Conservation (phyloP, 2,113 vertebrate genomes). For the Paramisgurnus dabryanus region DNA sequence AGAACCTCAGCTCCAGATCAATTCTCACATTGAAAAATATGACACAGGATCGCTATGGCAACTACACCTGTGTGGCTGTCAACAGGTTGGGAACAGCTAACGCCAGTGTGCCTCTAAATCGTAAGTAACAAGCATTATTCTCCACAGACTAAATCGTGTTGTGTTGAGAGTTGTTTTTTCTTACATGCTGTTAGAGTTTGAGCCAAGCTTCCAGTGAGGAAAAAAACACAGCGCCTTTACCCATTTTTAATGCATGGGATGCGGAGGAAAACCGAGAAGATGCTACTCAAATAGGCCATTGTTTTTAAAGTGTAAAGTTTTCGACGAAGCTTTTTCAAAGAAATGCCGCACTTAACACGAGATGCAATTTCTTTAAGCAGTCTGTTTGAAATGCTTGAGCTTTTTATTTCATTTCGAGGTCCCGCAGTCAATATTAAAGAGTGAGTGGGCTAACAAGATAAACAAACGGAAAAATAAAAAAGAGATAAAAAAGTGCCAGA, state of each 20-base stretch:
- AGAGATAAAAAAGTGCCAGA: conserved; percentile 49
- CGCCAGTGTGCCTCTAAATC: conserved; percentile 93
- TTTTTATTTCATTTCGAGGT: conserved; percentile 32
- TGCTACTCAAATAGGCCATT: conserved; percentile 12
- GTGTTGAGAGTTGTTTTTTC: conserved; percentile 49
- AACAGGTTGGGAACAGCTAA: conserved; percentile 95
- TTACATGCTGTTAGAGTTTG: conserved; percentile 7
- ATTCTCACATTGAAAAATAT: conserved; percentile 95
- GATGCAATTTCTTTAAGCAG: conserved; percentile 7
- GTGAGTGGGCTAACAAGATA: conserved; percentile 36
- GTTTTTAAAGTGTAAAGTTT: conserved; percentile 2
- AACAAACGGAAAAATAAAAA: conserved; percentile 28
- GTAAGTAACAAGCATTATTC: conserved; percentile 82
- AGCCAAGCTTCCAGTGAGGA: not conserved
- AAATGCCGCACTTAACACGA: conserved; percentile 2
- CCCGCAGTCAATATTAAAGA: conserved; percentile 27
- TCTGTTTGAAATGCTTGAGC: conserved; percentile 37
- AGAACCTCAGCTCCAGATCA: conserved; percentile 94
- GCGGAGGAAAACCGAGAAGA: conserved; percentile 7
- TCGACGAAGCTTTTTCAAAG: not conserved
- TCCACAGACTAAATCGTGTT: conserved; percentile 53
- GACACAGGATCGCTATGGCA: conserved; percentile 98
- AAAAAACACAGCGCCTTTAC: not conserved
- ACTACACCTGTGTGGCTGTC: conserved; percentile 96
- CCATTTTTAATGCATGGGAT: not conserved